Evolutionary conservation across 2,113 vertebrate genomes (phyloP).

Genomic region (Microtus richardsoni): DNA sequence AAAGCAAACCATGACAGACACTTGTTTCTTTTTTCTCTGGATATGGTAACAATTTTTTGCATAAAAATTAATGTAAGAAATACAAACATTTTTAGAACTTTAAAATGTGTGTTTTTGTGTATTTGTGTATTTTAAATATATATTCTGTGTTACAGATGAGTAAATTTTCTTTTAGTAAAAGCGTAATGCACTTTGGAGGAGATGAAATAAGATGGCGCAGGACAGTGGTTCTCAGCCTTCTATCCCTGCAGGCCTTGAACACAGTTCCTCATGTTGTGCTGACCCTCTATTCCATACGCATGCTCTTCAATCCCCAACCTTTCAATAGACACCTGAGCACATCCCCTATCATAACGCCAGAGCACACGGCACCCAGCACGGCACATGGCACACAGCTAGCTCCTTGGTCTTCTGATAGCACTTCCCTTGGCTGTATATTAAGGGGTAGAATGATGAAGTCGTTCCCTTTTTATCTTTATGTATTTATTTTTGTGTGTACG

Average conservation of each 20-base stretch:
- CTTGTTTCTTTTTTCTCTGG: not conserved
- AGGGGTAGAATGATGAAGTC: too few relatives aligned
- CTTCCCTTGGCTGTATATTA: not conserved
- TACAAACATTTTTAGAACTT: not conserved
- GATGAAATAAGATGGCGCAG: not conserved
- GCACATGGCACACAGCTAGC: not conserved
- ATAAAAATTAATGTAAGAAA: not conserved
- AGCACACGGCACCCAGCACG: rapidly evolving
- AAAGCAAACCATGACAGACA: not conserved
- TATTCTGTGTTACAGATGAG: not conserved
- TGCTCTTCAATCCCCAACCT: not conserved
- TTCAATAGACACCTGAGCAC: not conserved
- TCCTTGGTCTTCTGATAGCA: not conserved
- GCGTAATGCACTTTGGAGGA: not conserved
- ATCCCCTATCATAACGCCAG: rapidly evolving
- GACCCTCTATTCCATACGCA: not conserved
- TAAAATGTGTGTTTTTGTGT: not conserved
- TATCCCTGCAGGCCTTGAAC: not conserved
- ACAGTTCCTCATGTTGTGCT: not conserved
- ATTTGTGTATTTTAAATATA: not conserved
- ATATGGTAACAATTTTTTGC: not conserved
- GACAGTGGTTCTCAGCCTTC: not conserved
- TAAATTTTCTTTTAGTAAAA: constrained; percentile 24
- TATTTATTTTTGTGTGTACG: not conserved
- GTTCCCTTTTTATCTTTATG: not conserved